Conservation (phyloP, 2,888 invertebrate species). For the Stenodera caucasica region DNA sequence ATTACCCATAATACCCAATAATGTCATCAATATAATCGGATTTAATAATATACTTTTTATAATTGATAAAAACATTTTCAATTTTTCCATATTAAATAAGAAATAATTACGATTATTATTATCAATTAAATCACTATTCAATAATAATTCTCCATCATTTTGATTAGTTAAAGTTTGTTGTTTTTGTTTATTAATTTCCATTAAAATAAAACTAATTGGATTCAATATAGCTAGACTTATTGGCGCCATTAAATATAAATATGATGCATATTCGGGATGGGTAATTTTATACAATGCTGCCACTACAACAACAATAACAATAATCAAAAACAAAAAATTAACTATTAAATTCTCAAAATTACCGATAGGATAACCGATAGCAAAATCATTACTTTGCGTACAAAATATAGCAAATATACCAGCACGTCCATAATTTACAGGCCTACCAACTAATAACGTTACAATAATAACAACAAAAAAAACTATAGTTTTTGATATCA, state of each 20-base stretch:
- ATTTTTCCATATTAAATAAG: conserved; percentile 42
- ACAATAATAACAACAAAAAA: conserved; percentile 79
- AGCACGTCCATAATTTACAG: conserved; percentile 79
- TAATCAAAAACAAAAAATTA: not conserved
- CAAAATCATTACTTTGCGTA: conserved; percentile 97
- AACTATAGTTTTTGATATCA: conserved; percentile 82
- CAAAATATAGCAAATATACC: conserved; percentile 93
- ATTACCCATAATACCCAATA: conserved; percentile 87
- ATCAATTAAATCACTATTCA: conserved; percentile 39
- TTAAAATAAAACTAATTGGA: conserved; percentile 84
- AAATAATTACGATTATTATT: conserved; percentile 25
- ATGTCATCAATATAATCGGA: conserved; percentile 90
- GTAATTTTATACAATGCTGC: conserved; percentile 80
- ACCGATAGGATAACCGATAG: conserved; percentile 94
- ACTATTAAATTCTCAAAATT: conserved; percentile 50
- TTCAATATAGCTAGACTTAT: conserved; percentile 91
- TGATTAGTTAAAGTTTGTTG: conserved; percentile 27
- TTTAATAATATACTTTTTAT: conserved; percentile 78
- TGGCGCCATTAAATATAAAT: conserved; percentile 91
- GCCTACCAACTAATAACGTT: conserved; percentile 77
- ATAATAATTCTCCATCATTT: conserved; percentile 33
- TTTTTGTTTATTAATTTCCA: conserved; percentile 71
- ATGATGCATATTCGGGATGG: conserved; percentile 88
- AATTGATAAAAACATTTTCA: conserved; percentile 51
- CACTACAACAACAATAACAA: too few relatives aligned